phyloP scores from a whole-genome alignment of 2,888 invertebrate genomes.

The Timema podura region DNA sequence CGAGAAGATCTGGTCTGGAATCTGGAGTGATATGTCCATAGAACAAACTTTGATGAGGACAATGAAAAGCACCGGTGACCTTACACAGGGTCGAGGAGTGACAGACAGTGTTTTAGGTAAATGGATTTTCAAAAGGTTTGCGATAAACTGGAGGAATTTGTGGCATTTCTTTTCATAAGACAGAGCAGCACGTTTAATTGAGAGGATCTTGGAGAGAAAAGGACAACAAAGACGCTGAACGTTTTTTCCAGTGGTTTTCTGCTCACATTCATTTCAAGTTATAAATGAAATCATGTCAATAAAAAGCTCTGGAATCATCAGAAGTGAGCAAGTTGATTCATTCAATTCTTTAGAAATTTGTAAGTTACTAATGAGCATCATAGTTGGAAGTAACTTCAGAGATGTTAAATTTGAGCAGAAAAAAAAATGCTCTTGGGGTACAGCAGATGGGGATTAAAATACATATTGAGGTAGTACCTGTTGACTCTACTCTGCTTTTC shows the following conservation, averaged over 20 bases:
- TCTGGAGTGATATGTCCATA: not conserved
- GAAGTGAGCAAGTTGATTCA: conserved; percentile 1
- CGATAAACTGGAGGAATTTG: conserved; percentile 28
- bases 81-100: conserved; percentile 27
- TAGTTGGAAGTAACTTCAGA: not conserved
- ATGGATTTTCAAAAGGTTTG: conserved; percentile 28
- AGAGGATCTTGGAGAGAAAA: conserved; percentile 25
- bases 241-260: not conserved
- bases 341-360: conserved; percentile 3
- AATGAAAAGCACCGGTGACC: not conserved
- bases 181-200: conserved; percentile 32
- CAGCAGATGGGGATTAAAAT: not conserved
- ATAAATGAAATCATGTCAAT: not conserved
- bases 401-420: not conserved
- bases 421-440: not conserved
- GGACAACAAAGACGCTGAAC: not conserved
- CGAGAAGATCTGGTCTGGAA: not conserved
- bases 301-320: conserved; percentile 4
- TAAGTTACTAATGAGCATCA: not conserved
- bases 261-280: not conserved
- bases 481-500: not conserved
- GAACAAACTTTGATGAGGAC: conserved; percentile 1
- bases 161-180: conserved; percentile 23
- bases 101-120: conserved; percentile 28
- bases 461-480: not conserved